Evolutionary conservation across 2,113 vertebrate genomes (phyloP).

Genomic region (Psilopsiagon aurifrons): DNA sequence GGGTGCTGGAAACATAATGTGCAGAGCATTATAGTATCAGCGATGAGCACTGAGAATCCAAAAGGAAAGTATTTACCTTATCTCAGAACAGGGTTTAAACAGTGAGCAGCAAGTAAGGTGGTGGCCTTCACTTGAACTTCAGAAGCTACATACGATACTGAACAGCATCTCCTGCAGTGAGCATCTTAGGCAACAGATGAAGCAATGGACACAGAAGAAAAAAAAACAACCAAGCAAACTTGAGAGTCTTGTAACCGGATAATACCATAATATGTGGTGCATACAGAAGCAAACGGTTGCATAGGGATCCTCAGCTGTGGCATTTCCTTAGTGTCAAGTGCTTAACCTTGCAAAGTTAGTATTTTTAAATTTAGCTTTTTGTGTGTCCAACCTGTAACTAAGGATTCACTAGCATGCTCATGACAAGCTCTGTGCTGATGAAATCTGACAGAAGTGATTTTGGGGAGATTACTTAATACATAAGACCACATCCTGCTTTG

Average conservation of each 20-base stretch:
- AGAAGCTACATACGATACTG: neutral
- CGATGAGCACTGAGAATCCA: neutral
- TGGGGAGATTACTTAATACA: neutral
- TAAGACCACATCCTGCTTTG: neutral
- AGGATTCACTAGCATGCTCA: neutral
- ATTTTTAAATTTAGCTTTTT: neutral
- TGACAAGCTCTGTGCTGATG: neutral
- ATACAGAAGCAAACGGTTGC: neutral
- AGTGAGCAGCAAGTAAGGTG: neutral
- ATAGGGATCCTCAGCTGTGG: neutral
- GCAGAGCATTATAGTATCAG: neutral
- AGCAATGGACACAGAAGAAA: neutral
- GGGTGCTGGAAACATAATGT: neutral
- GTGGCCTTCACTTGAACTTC: neutral
- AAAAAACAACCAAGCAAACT: accelerated
- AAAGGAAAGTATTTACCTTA: neutral
- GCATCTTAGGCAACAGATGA: neutral
- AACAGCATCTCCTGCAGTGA: neutral
- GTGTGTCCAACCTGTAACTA: neutral
- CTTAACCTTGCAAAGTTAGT: neutral
- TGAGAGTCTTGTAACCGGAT: neutral
- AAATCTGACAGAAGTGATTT: neutral
- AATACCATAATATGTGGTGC: neutral
- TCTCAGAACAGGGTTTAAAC: neutral
- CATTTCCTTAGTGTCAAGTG: neutral